Percentiles rank a stretch among this genome's conserved stretches.
Conservation (phyloP, 2,113 vertebrate species). For the Pygoscelis antarcticus region DNA sequence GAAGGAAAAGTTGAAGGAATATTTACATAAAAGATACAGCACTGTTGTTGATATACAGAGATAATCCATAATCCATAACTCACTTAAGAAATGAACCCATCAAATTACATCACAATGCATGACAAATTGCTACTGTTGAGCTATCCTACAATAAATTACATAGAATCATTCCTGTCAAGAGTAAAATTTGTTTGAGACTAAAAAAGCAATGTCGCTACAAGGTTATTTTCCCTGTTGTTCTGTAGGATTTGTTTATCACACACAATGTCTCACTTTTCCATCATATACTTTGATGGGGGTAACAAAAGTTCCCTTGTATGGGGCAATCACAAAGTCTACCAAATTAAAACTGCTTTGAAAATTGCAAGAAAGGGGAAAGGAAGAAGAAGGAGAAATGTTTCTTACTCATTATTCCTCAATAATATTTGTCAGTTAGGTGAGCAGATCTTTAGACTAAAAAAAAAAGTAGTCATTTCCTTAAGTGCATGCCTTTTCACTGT, state of each 20-base stretch:
- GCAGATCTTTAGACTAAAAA: background rate
- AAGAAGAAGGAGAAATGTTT: background rate
- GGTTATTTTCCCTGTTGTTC: conserved; percentile 51
- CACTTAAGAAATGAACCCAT: conserved; percentile 66
- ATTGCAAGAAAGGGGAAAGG: background rate
- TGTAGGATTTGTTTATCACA: conserved; percentile 5
- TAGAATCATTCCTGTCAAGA: conserved; percentile 47
- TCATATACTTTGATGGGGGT: background rate
- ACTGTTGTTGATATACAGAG: conserved; percentile 68
- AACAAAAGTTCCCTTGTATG: background rate
- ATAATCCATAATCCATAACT: conserved; percentile 76
- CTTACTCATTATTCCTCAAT: conserved; percentile 8
- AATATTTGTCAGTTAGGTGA: conserved; percentile 46
- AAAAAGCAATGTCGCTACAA: conserved; percentile 30
- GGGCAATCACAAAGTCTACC: background rate
- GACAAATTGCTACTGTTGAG: conserved; percentile 60
- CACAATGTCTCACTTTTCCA: background rate
- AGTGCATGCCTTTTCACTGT: background rate
- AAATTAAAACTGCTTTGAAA: background rate
- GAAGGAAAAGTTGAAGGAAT: conserved; percentile 67
- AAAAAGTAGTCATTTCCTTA: conserved; percentile 19
- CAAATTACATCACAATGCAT: conserved; percentile 62
- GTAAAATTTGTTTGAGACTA: conserved; percentile 36
- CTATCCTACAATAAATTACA: conserved; percentile 54
- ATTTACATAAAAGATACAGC: conserved; percentile 66